A percentile compares a stretch with the other conserved stretches of the same genome.
Conservation (phyloP, 2,113 vertebrate species). For the Probosciger aterrimus region DNA sequence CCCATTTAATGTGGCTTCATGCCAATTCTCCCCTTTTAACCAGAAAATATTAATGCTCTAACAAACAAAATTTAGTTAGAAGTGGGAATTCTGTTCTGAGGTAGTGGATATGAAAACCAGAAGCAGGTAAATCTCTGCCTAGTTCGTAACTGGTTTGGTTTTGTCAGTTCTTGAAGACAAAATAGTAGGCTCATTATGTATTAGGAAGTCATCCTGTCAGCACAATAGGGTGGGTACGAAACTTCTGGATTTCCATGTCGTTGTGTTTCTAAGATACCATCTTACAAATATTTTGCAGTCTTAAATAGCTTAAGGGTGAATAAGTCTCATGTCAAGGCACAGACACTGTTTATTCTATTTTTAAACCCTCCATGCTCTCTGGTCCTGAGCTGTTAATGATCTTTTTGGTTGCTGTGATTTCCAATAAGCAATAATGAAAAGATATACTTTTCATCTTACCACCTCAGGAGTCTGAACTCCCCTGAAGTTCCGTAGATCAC, state of each 20-base stretch:
- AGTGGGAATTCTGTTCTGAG: neutral
- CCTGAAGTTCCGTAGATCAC: neutral
- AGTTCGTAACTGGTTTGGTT: neutral
- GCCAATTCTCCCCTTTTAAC: neutral
- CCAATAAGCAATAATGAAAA: neutral
- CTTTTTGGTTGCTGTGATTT: slow-evolving; percentile 10
- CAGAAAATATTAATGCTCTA: neutral
- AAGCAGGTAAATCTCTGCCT: neutral
- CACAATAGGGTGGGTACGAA: neutral
- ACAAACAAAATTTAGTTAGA: neutral
- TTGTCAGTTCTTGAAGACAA: neutral
- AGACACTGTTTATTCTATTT: slow-evolving; percentile 39
- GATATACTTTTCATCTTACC: neutral
- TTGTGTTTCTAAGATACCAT: slow-evolving; percentile 64
- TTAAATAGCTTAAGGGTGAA: slow-evolving; percentile 59
- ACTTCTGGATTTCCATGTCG: slow-evolving; percentile 37
- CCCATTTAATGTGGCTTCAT: neutral
- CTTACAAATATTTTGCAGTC: slow-evolving; percentile 60
- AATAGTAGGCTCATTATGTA: neutral
- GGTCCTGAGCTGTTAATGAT: slow-evolving; percentile 9
- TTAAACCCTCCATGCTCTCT: neutral
- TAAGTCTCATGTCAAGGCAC: slow-evolving; percentile 47
- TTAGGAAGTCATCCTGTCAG: neutral
- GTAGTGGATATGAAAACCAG: neutral
- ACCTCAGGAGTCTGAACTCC: neutral